These are phyloP conservation scores for Ellobius talpinus DNA, from an alignment of 2,113 vertebrate genomes.

Conservation along the genomic window DNA sequence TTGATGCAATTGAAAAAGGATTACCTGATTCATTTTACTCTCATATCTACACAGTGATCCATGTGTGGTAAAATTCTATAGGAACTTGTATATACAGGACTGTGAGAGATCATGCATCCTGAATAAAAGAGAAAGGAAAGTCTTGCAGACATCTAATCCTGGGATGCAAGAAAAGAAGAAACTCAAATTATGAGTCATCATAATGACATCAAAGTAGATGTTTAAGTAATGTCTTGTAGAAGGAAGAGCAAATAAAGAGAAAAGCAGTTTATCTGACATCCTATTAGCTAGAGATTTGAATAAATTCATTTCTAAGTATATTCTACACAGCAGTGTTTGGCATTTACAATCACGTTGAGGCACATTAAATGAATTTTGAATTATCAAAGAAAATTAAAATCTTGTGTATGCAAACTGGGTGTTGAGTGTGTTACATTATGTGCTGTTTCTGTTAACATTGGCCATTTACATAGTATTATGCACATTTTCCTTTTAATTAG, in stretches of 20 bases:
- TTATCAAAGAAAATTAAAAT: not conserved
- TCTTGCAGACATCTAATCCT: slow-evolving; percentile 59
- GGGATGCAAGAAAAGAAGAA: slow-evolving; percentile 20
- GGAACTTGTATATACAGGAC: too few relatives aligned
- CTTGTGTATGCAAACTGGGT: not conserved
- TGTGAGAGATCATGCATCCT: not conserved
- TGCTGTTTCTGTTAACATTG: not conserved
- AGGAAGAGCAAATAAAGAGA: slow-evolving; percentile 46
- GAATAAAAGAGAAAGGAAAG: slow-evolving; percentile 16
- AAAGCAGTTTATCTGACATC: not conserved
- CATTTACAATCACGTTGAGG: not conserved
- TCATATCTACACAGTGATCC: too few relatives aligned
- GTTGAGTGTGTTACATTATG: not conserved
- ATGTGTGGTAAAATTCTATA: too few relatives aligned
- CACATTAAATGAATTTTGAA: not conserved
- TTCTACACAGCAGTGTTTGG: not conserved
- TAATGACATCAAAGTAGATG: not conserved
- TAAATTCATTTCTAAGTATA: not conserved
- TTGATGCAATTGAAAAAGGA: too few relatives aligned
- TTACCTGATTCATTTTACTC: too few relatives aligned
- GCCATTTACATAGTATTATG: not conserved
- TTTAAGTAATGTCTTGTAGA: not conserved
- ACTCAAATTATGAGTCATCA: not conserved
- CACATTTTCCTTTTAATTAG: not conserved
- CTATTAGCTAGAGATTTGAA: not conserved